Conservation (phyloP, 2,888 invertebrate genomes). For the Brachyptera putata region DNA sequence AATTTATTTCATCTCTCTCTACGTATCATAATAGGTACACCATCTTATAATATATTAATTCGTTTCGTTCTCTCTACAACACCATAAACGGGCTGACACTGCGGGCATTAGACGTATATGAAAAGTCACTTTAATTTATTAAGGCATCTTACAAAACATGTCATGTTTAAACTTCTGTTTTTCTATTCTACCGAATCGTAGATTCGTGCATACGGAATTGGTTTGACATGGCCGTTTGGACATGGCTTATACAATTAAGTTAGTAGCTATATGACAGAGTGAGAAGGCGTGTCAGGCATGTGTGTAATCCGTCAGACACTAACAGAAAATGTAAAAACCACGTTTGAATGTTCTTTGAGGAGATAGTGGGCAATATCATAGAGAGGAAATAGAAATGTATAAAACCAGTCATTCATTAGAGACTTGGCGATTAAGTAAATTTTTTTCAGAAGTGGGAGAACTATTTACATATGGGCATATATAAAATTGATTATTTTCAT, state of each 20-base stretch:
- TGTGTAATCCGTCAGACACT: background rate
- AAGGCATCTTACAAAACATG: conserved; percentile 15
- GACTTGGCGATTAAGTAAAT: no score
- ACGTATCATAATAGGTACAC: background rate
- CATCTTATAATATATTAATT: background rate
- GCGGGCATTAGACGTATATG: no score
- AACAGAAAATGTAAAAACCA: no score
- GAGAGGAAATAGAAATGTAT: no score
- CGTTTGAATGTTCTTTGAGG: no score
- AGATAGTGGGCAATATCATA: no score
- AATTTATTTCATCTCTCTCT: background rate
- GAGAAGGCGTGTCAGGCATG: background rate
- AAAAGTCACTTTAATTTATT: conserved; percentile 5
- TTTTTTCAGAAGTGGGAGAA: no score
- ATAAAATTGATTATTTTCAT: no score
- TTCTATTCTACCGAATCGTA: background rate
- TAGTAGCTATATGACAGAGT: background rate
- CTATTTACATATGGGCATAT: no score
- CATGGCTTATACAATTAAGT: background rate
- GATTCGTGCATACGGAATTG: background rate
- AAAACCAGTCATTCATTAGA: no score
- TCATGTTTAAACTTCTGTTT: conserved; percentile 14
- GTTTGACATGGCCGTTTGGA: background rate
- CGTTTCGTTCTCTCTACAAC: background rate
- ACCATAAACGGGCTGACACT: no score